Conservation (phyloP, 1,140 invertebrate genomes). For the Scaptomyza graminum region DNA sequence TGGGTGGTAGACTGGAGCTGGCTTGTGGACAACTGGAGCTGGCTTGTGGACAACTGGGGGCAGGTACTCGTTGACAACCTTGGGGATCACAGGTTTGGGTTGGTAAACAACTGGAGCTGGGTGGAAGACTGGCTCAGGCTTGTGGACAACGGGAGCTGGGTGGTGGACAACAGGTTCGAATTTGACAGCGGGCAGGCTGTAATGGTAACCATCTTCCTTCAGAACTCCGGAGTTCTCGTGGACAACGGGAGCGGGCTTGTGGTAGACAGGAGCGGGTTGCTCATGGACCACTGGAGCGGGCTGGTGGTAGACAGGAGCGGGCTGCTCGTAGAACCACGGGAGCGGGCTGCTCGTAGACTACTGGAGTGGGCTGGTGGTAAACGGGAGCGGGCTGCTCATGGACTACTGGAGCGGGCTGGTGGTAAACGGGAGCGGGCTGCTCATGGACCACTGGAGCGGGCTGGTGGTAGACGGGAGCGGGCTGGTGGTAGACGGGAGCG, state of each 20-base stretch:
- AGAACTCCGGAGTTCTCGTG: constrained; percentile 50
- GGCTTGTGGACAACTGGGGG: constrained; percentile 7
- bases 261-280: constrained; percentile 33
- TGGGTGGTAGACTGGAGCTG: constrained; percentile 25
- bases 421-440: constrained; percentile 28
- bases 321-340: constrained; percentile 27
- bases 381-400: constrained; percentile 32
- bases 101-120: constrained; percentile 20
- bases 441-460: constrained; percentile 46
- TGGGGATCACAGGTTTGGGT: background rate
- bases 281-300: constrained; percentile 22
- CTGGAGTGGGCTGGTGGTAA: constrained; percentile 41
- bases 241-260: constrained; percentile 44
- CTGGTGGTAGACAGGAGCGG: constrained; percentile 11
- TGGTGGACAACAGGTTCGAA: constrained; percentile 36
- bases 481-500: constrained; percentile 36
- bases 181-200: constrained; percentile 41
- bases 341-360: constrained; percentile 38
- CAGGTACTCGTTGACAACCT: constrained; percentile 19
- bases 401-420: constrained; percentile 43
- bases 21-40: constrained; percentile 6
- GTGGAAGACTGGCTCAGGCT: background rate
- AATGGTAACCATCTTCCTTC: constrained; percentile 69
- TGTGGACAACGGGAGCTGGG: constrained; percentile 6
- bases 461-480: constrained; percentile 28